phyloP scores from a whole-genome alignment of 2,888 invertebrate genomes.

The Chouioia cunea region DNA sequence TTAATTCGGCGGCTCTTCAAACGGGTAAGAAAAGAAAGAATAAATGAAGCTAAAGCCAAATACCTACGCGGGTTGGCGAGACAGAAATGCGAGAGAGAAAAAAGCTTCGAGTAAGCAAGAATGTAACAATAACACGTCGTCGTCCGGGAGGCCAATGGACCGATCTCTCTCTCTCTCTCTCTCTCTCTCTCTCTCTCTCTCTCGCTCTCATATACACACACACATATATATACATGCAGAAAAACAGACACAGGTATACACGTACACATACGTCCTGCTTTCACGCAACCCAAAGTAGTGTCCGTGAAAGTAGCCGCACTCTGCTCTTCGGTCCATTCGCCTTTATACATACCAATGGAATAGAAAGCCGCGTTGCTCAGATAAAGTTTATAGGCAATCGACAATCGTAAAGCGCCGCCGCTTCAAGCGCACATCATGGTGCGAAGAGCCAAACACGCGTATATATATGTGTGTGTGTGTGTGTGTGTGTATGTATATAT shows the following conservation, averaged over 20 bases:
- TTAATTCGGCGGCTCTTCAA: constrained; percentile 21
- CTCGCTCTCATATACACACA: no score
- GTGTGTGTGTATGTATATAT: neutral
- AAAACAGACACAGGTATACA: neutral
- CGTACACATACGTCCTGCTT: constrained; percentile 62
- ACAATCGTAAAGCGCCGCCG: constrained; percentile 60
- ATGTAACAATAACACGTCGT: neutral
- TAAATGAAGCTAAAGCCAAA: neutral
- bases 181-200: no score
- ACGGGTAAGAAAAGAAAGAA: neutral
- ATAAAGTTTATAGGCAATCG: constrained; percentile 67
- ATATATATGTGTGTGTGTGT: constrained; percentile 13
- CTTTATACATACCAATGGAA: constrained; percentile 67
- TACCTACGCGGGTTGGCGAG: neutral
- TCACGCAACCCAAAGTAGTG: constrained; percentile 66
- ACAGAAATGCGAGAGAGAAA: constrained; percentile 1
- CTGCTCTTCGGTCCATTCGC: constrained; percentile 67
- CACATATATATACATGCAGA: neutral
- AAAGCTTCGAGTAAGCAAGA: neutral
- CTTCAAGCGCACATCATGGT: constrained; percentile 40
- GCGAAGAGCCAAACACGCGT: no score
- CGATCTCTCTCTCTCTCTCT: no score
- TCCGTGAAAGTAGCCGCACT: constrained; percentile 56
- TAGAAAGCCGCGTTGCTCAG: constrained; percentile 62
- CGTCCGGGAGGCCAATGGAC: neutral